A percentile compares a stretch with the other conserved stretches of the same genome.
Evolutionary conservation across 1,140 invertebrate genomes (phyloP).

Genomic region (Drosophila serrata): DNA sequence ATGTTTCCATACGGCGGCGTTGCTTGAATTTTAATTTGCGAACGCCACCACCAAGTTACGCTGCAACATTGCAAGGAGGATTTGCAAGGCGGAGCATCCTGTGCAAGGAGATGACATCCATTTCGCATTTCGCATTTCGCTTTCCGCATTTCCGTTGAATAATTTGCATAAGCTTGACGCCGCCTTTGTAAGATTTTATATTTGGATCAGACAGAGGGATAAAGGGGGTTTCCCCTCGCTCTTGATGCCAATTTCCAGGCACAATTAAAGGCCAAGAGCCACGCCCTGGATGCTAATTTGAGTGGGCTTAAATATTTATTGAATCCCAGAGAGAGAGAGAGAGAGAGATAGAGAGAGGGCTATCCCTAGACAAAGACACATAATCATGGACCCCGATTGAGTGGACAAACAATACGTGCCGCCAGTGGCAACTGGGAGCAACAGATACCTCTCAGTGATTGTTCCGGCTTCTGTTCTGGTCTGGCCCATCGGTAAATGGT

Average conservation of each 20-base stretch:
- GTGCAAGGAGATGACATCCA: conserved; percentile 39
- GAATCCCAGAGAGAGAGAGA: conserved; percentile 27
- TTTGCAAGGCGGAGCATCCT: conserved; percentile 7
- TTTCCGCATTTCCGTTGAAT: conserved; percentile 53
- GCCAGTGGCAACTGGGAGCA: conserved; percentile 34
- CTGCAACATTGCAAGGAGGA: conserved; percentile 52
- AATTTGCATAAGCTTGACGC: conserved; percentile 75
- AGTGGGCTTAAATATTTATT: conserved; percentile 67
- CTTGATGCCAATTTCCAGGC: conserved; percentile 27
- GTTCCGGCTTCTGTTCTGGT: conserved; percentile 11
- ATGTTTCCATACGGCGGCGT: conserved; percentile 72
- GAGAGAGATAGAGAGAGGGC: too few relatives aligned
- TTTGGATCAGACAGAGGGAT: conserved; percentile 12
- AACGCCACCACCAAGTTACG: conserved; percentile 55
- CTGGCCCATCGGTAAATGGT: conserved; percentile 52
- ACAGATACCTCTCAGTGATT: conserved; percentile 32
- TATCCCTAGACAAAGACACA: conserved; percentile 9
- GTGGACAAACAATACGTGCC: conserved; percentile 73
- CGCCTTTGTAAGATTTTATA: conserved; percentile 39
- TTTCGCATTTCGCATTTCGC: conserved; percentile 46
- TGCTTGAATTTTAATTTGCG: conserved; percentile 80
- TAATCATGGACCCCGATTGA: conserved; percentile 73
- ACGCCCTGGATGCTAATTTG: conserved; percentile 44
- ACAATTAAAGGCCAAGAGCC: conserved; percentile 52
- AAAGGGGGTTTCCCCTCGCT: background rate